Base-by-base conservation (phyloP, 2,888 invertebrate genomes). In the Drosophila kuntzei region DNA sequence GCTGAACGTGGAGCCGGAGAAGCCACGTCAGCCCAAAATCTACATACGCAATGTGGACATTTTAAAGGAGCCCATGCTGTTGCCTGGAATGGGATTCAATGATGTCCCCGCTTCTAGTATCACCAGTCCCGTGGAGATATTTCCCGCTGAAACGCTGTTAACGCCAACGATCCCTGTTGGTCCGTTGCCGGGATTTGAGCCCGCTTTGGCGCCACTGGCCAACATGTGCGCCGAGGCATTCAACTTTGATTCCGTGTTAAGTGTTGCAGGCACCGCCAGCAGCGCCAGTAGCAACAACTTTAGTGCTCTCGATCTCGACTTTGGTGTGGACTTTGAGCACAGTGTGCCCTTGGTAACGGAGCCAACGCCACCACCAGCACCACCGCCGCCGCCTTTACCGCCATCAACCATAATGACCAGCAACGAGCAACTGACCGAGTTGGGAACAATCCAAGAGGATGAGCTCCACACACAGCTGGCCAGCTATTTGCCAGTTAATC, bases 21-120 rank as follows among this genome's bases (percentile, higher is more conserved):
- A 90, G 65, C 85, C 88, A 3, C 81, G 87, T 12, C 88, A 87
- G 18, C 91, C 92, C 2, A 92, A 92, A 75, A 92, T 92, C 62
- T 92, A 92, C 62, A 92, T 92, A 6, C 91, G 92, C 67, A 92
- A 92, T 65, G 92, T 92, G 14, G 92, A 92, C 46, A 91, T 92
- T 3, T 57, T 92, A 0, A 92, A 91, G 60, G 90, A 92, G 50
- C 91, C 91, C 1, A 89, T 91, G 68, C 68, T 91, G 37, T 65
- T 91, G 53, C 87, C 91, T 0, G 71, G 69, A 9, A 77, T 86
- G 74, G 70, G 65, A 2, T 81, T 77, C 16, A 73, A 59, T 36
- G 67, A 54, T 54, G 68, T 68, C 3, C 41, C 50, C 0, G 51
- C 34, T 3, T 9, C 36, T 1, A 36, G 32, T 6, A 67, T 50